Base-by-base conservation (phyloP, 1,140 invertebrate genomes). In the Tetramorium alpestre region DNA sequence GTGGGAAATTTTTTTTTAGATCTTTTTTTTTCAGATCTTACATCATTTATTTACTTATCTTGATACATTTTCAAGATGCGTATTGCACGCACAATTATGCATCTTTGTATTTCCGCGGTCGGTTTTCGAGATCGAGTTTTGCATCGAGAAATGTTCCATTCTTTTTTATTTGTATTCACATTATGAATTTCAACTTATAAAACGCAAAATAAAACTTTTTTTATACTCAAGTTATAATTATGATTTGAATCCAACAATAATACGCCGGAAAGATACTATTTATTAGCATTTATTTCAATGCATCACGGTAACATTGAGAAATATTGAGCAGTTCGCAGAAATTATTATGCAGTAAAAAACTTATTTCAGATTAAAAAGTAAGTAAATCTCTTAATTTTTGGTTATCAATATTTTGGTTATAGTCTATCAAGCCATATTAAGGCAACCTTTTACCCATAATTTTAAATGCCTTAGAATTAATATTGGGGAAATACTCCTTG, bases 381-480 rank as follows among this genome's bases (percentile, higher is more conserved):
- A 7, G 3, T 11, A 11, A 75, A 5, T 77, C 10, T n/a, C 16
- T 7, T n/a, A 56, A 28, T 56, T 49, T 58, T 38, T 80, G 2
- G 5, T 18, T 54, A 51, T 6, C 3, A 2, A 33, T 33, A 33
- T 33, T 33, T 33, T 33, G 1, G 2, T 33, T 56, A 69, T 41
- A 0, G n/a, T 13, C 3, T 1, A 1, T 0, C 18, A 8, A 5
- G 0, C 8, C 0, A 13, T 8, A 51, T 80, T 56, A 91, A 54
- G 58, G 0, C 0, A 93, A 28, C 18, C 22, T 82, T 60, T 47
- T 90, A n/a, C 64, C 91, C 92, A 93, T 92, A 0, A 93, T 6
- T 86, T 88, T 89, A 0, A 87, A 0, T 3, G 6, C 1, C 16
- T 92, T 82, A 0, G 72, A n/a, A 18, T 84, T 28, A 22, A 93